Evolutionary conservation across 2,113 vertebrate genomes (phyloP), one percentile per base, ranked within the genome.

Genomic region (Austrofundulus limnaeus): DNA sequence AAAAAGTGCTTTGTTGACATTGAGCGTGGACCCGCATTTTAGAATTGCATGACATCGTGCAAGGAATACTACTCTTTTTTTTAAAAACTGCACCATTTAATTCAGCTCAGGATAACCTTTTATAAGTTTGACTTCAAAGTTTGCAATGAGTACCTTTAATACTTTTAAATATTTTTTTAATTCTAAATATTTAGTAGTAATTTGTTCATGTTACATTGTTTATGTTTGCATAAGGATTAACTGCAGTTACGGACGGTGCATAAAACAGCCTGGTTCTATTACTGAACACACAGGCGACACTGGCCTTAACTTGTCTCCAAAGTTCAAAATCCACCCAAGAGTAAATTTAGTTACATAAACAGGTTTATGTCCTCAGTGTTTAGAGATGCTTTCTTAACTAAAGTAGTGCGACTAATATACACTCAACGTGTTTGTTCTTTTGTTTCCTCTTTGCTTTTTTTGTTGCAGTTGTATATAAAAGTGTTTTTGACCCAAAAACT

Each of bases 181-280:
- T 50, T 78, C 12, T 54, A 72, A 54, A 72, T 42, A 78, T 17
- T 72, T 49, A 74, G 75, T 81, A 84, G 80, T 83, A 61, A 41
- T 67, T 80, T 69, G 65, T 77, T 72, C 66, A 55, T 75, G 39
- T 42, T 25, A 67, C 51, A 23, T 34, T 43, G 34, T 70, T 51
- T 51, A 9, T 3, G 59, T 65, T 68, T 61, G 39, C 59, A 66
- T 65, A 53, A 34, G 49, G 59, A 21, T 51, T 71, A 56, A 58
- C 64, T 76, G 61, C 5, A 65, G 28, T 65, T 61, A 75, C 21
- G 78, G 39, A 75, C 21, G 78, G 39, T 71, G 56, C 59, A 70
- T 77, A 69, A 77, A 66, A 63, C 37, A 47, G 48, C 56, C 66
- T 54, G 25, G 48, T 72, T 71, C 25, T 51, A 38, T 48, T 70